A percentile compares a stretch with the other conserved stretches of the same genome.
Evolutionary conservation across 2,113 vertebrate genomes (phyloP).

Genomic region (Lanius ludovicianus): DNA sequence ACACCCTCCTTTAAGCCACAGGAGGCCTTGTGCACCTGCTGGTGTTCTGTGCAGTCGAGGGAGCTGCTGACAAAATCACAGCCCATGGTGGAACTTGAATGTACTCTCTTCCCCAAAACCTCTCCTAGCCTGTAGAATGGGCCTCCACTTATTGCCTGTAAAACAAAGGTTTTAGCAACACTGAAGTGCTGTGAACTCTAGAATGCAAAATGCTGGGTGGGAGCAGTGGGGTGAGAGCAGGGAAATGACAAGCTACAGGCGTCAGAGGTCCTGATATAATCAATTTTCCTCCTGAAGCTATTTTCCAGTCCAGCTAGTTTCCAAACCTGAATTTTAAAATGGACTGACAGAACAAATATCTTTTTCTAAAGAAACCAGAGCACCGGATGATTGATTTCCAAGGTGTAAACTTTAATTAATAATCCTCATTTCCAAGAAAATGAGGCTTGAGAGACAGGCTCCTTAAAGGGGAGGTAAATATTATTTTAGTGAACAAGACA

Average conservation of each 20-base stretch:
- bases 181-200: neutral
- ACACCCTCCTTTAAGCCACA: neutral
- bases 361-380: constrained; percentile 17
- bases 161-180: neutral
- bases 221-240: neutral
- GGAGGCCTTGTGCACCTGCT: neutral
- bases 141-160: neutral
- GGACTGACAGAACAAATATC: constrained; percentile 5
- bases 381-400: neutral
- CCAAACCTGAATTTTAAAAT: constrained; percentile 20
- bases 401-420: constrained; percentile 32
- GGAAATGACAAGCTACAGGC: neutral
- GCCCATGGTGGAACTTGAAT: neutral
- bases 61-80: neutral
- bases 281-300: constrained; percentile 39
- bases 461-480: neutral
- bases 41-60: neutral
- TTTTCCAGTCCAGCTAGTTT: constrained; percentile 52
- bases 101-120: neutral
- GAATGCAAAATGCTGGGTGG: neutral
- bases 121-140: neutral
- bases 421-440: neutral
- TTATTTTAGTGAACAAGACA: neutral
- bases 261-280: constrained; percentile 4
- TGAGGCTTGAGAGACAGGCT: neutral